Conservation (phyloP, 2,888 invertebrate genomes). For the Tenthredo amoena region DNA sequence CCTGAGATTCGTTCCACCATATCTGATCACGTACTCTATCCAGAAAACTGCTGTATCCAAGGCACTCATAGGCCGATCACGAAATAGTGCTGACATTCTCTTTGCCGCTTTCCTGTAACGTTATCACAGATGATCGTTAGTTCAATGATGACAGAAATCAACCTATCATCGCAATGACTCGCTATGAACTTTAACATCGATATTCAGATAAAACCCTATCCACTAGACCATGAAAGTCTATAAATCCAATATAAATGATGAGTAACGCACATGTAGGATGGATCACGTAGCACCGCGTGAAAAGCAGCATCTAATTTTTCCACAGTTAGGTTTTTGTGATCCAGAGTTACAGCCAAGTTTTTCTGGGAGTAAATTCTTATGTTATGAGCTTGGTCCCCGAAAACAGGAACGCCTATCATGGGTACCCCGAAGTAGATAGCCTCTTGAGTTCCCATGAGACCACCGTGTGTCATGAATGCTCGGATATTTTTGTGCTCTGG, state of each 20-base stretch:
- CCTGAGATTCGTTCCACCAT: neutral
- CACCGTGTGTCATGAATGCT: neutral
- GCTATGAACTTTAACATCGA: neutral
- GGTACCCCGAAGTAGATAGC: neutral
- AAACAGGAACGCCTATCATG: neutral
- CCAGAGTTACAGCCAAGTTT: neutral
- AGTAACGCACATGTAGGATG: neutral
- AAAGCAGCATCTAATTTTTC: neutral
- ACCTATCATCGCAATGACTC: neutral
- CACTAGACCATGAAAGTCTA: neutral
- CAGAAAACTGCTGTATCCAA: neutral
- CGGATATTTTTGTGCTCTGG: neutral
- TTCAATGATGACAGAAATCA: neutral
- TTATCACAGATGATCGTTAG: neutral
- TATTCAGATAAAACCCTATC: neutral
- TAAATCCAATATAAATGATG: neutral
- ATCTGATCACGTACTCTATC: neutral
- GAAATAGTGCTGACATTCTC: neutral
- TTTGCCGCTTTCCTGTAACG: neutral
- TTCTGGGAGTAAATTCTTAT: neutral
- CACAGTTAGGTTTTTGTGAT: neutral
- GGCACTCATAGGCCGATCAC: neutral
- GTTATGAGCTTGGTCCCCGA: neutral
- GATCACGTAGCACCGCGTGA: neutral
- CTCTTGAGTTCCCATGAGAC: neutral